Evolutionary conservation across 2,888 invertebrate genomes (phyloP).

Genomic region (Euclidia mi): DNA sequence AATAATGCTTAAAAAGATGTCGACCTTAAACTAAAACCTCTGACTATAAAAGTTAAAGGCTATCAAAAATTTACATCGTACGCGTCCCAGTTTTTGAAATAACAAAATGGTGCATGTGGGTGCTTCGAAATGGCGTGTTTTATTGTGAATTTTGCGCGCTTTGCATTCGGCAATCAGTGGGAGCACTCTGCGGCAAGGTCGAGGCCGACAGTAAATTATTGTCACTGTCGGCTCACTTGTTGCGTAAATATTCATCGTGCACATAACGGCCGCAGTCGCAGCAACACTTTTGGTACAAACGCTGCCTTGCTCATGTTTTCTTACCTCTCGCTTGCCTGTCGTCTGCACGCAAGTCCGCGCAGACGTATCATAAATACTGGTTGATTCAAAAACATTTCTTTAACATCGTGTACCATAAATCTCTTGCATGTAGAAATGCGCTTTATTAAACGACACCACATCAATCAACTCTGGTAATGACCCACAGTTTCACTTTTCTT

Average conservation of each 20-base stretch:
- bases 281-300: slow-evolving; percentile 34
- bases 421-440: slow-evolving; percentile 60
- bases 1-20: slow-evolving; percentile 70
- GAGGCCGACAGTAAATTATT: slow-evolving; percentile 78
- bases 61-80: slow-evolving; percentile 82
- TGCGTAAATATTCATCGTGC: slow-evolving; percentile 74
- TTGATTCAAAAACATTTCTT: slow-evolving; percentile 22
- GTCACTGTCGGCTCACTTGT: slow-evolving; percentile 67
- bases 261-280: slow-evolving; percentile 48
- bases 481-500: slow-evolving; percentile 72
- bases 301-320: slow-evolving; percentile 15
- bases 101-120: slow-evolving; percentile 81
- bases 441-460: slow-evolving; percentile 64
- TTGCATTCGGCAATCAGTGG: slow-evolving; percentile 76
- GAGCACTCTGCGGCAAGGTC: slow-evolving; percentile 82
- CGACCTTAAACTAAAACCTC: slow-evolving; percentile 83
- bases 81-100: slow-evolving; percentile 82
- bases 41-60: slow-evolving; percentile 83
- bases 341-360: slow-evolving; percentile 1
- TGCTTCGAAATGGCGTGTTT: slow-evolving; percentile 70
- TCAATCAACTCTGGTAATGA: slow-evolving; percentile 70
- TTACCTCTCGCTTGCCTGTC: not conserved
- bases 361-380: slow-evolving; percentile 7
- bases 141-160: slow-evolving; percentile 71
- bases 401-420: slow-evolving; percentile 51